Base-by-base conservation (phyloP, 2,888 invertebrate species). In the Steinernema carpocapsae region DNA sequence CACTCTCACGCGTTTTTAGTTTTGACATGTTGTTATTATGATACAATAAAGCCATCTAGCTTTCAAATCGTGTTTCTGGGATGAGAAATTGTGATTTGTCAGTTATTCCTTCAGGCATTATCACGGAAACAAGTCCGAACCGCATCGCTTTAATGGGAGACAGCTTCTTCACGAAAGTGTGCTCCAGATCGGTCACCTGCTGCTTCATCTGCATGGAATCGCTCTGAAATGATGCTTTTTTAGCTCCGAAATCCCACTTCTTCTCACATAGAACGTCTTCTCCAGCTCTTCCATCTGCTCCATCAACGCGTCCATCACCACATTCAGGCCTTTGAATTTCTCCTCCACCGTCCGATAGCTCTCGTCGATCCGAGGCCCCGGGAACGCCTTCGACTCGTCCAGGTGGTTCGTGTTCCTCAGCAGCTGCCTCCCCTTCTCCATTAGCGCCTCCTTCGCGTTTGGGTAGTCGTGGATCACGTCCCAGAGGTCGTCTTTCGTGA, bases 381-480 rank as follows among this genome's bases (percentile, higher is more conserved):
- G 64, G n/a, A 64, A 72, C 19, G 52, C 51, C 70, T 45, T 45
- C 29, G 45, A 29, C 45, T 70, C 45, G 26, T 26, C 52, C 12
- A 64, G 26, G 26, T 17, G 46, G 24, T 46, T 56, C 37, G 45
- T 43, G 19, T 42, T 42, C 19, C 29, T 71, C 14, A 71, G 71
- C 59, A 29, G 17, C 17, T 22, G 12, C 46, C 10, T 93, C 56
- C 95, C 94, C 71, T 93, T 91, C 88, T 94, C 93, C 74, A 93
- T 93, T 43, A 95, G 90, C 24, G 93, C 92, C 43, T 92, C 92
- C 84, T 93, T 91, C 0, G 94, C 94, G 89, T 94, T 94, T 0
- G 94, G 94, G 89, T 94, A 94, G 87, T 94, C 88, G 14, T 78
- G 74, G 14, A 87, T 76, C 12, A 82, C 83, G 19, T 82, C 83